Percentiles rank a stretch among this genome's conserved stretches.
Evolutionary conservation across 2,113 vertebrate genomes (phyloP).

Genomic region (Ctenodactylus gundi): DNA sequence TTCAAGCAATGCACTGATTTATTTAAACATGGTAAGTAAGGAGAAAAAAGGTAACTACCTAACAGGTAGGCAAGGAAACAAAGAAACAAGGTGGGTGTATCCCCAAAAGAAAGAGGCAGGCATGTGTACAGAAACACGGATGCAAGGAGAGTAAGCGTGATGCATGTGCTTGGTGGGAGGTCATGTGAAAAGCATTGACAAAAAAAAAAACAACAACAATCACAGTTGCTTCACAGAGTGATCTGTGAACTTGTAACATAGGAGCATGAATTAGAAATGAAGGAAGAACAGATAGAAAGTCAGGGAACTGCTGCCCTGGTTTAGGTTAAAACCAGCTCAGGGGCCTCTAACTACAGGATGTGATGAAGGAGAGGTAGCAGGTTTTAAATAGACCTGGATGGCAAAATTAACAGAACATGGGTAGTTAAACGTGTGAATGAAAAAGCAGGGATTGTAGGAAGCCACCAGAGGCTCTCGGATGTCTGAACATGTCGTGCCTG

Average conservation of each 20-base stretch:
- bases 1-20: not conserved
- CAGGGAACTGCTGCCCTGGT: not conserved
- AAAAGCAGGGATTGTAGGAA: not conserved
- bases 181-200: not conserved
- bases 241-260: not conserved
- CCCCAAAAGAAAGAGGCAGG: not conserved
- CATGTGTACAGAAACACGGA: not conserved
- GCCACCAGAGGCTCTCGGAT: not conserved
- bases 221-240: not conserved
- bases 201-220: not conserved
- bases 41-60: not conserved
- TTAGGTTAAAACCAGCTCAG: not conserved
- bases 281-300: not conserved
- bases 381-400: not conserved
- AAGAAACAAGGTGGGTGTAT: not conserved
- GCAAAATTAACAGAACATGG: not conserved
- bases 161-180: not conserved
- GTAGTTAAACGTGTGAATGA: not conserved
- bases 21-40: not conserved
- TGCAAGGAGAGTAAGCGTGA: not conserved
- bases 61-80: not conserved
- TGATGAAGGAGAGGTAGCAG: not conserved
- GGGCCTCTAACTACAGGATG: not conserved
- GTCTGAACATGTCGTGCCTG: not conserved
- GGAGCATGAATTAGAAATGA: rapidly evolving